A percentile compares a stretch with the other conserved stretches of the same genome.
Conservation (phyloP, 2,797 vertebrate genomes). For the Merluccius polli region DNA sequence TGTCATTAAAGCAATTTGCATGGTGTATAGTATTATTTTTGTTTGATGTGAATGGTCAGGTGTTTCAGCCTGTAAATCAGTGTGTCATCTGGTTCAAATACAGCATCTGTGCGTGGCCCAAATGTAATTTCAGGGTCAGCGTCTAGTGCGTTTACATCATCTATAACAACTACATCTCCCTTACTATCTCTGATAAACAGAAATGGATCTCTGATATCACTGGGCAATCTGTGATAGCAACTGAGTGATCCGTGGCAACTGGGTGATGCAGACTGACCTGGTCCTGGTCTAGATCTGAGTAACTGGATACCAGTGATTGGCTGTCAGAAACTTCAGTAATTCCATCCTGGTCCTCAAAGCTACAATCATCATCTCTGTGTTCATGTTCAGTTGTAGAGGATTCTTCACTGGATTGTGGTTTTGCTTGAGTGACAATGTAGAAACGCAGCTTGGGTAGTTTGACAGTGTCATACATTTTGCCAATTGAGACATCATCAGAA, state of each 20-base stretch:
- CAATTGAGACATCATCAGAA: not conserved
- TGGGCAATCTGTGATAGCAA: too few species aligned
- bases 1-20: not conserved
- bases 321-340: not conserved
- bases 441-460: too few species aligned
- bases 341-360: not conserved
- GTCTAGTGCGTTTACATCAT: not conserved
- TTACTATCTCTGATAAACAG: not conserved
- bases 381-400: not conserved
- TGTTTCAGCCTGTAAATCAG: not conserved
- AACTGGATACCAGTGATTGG: not conserved
- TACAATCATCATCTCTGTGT: not conserved
- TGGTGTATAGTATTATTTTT: not conserved
- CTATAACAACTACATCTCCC: not conserved
- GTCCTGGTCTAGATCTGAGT: too few species aligned
- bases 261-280: not conserved
- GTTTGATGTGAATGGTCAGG: too few species aligned
- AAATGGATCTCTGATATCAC: too few species aligned
- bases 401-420: not conserved
- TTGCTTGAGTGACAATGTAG: too few species aligned
- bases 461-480: not conserved
- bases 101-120: not conserved
- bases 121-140: constrained; percentile 4
- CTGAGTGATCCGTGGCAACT: too few species aligned
- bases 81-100: not conserved